Percentiles rank a stretch among this genome's conserved stretches.
Evolutionary conservation across 2,113 vertebrate species (phyloP).

Genomic region (Paramisgurnus dabryanus): DNA sequence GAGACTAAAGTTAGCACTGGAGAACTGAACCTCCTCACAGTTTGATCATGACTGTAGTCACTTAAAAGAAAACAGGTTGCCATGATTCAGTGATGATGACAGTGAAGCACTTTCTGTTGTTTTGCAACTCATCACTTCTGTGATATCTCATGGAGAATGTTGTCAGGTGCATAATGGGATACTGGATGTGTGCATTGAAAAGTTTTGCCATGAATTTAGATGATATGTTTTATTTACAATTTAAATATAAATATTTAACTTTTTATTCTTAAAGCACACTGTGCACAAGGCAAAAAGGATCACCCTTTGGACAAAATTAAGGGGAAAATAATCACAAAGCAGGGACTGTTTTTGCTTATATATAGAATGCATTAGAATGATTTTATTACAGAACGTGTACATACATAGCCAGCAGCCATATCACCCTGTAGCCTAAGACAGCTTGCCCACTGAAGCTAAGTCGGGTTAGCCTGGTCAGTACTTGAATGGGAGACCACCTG

Average conservation of each 20-base stretch:
- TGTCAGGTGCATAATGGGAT: conserved; percentile 62
- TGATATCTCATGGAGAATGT: conserved; percentile 77
- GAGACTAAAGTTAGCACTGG: conserved; percentile 84
- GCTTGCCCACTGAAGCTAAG: too few relatives aligned
- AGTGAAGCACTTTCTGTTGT: conserved; percentile 75
- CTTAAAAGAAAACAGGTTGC: conserved; percentile 87
- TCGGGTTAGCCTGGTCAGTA: too few relatives aligned
- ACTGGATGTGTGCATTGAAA: conserved; percentile 61
- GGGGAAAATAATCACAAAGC: background rate
- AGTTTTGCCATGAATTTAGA: conserved; percentile 74
- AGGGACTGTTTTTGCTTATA: background rate
- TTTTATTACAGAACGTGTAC: background rate
- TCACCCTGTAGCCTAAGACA: too few relatives aligned
- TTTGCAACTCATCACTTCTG: conserved; percentile 74
- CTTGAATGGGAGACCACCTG: too few relatives aligned
- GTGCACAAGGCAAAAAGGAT: conserved; percentile 57
- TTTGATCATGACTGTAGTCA: conserved; percentile 94
- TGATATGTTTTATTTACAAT: conserved; percentile 42
- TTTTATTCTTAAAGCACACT: conserved; percentile 64
- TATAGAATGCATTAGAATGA: too few relatives aligned
- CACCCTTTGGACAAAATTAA: conserved; percentile 16
- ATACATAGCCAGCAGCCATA: too few relatives aligned
- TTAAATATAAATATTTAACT: conserved; percentile 54
- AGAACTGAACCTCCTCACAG: conserved; percentile 80
- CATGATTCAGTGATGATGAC: conserved; percentile 61